Evolutionary conservation across 2,888 invertebrate species (phyloP), one percentile per base, ranked within the genome.

Genomic region (Noctua janthe): DNA sequence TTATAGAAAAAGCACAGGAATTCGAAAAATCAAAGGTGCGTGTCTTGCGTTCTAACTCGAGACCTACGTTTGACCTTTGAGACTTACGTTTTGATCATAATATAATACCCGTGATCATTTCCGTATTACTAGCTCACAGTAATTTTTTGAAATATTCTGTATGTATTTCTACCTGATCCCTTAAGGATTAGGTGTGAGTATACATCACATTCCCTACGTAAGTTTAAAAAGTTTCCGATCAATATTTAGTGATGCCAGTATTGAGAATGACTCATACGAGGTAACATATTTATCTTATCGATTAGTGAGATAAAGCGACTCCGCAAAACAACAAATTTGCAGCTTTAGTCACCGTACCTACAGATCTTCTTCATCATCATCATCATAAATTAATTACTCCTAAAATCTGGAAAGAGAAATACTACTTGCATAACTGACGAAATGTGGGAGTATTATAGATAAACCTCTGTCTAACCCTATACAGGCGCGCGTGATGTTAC

Each of bases 261-360:
- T 29, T 4, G 23, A 59, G 23, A 1, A 29, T 84, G 71, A 80
- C 20, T 74, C 73, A 84, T 39, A 47, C 17, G 23, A 47, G n/a
- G 56, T 23, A 56, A 69, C 20, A 59, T 35, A 71, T 74, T 83
- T 83, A 84, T 82, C 84, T 83, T 80, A 83, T 83, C 80, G 84
- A 84, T 83, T 74, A 51, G 20, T 13, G 20, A 80, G 84, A 80
- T 83, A 83, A 66, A 66, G 35, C n/a, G 17, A 49, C 64, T 13
- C 59, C 15, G 66, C 51, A 80, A 83, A 83, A 80, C 71, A 84
- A 80, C 54, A 59, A 73, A 17, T 78, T 73, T 29, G 39, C 20
- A 66, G 49, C 11, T 35, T 76, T 71, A 82, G 62, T 81, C 62
- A 76, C 2, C 64, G 11, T 11, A 17, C 15, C 8, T n/a, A 17